These are phyloP conservation scores for Austrolebias charrua DNA, from an alignment of 2,797 vertebrate species.

Conservation along the genomic window DNA sequence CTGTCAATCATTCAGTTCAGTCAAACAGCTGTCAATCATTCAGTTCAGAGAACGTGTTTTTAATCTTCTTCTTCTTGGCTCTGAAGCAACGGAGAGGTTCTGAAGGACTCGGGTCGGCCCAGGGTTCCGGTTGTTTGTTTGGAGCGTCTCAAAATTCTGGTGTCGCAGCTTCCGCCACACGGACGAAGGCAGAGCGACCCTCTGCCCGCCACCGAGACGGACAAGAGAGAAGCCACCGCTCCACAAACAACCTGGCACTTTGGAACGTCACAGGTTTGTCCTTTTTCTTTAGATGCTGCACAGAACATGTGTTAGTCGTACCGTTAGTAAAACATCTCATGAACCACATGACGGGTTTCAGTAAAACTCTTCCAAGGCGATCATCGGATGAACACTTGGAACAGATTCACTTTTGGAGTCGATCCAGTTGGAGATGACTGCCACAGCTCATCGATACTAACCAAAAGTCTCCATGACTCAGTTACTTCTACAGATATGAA, in stretches of 20 bases:
- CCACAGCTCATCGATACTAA: too few species aligned
- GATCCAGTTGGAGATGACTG: too few species aligned
- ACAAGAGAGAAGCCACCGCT: slow-evolving; percentile 53
- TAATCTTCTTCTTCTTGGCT: neutral
- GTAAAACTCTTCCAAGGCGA: too few species aligned
- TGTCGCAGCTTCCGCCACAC: slow-evolving; percentile 88
- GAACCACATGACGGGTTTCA: too few species aligned
- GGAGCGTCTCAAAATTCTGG: slow-evolving; percentile 88
- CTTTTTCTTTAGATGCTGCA: neutral
- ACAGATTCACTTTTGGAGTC: too few species aligned
- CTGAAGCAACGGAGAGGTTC: slow-evolving; percentile 41
- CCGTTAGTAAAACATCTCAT: too few species aligned
- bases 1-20: too few species aligned
- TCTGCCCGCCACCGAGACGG: slow-evolving; percentile 77
- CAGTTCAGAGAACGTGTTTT: neutral
- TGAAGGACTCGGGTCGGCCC: slow-evolving; percentile 56
- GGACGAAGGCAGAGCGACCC: slow-evolving; percentile 82
- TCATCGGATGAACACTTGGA: too few species aligned
- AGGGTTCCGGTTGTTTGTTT: slow-evolving; percentile 91
- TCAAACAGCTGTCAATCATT: too few species aligned
- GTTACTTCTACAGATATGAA: too few species aligned
- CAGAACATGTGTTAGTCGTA: too few species aligned
- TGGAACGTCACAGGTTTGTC: slow-evolving; percentile 36
- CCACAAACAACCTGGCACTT: slow-evolving; percentile 45
- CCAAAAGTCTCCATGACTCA: too few species aligned